Percentiles rank a stretch among this genome's conserved stretches.
Evolutionary conservation across 2,888 invertebrate genomes (phyloP).

Genomic region (Stenodera caucasica): DNA sequence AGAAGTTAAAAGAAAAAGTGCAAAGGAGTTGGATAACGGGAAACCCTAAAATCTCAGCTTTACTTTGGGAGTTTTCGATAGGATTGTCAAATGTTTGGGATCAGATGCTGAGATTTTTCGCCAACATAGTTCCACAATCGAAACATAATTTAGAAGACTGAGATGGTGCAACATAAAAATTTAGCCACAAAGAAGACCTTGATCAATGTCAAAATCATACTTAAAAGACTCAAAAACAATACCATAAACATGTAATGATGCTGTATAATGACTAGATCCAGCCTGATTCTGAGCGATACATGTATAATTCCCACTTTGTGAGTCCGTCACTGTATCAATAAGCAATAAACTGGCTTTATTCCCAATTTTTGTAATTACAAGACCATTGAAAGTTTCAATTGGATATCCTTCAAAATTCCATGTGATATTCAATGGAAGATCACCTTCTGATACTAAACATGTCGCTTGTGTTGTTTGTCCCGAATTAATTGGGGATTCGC

Average conservation of each 20-base stretch:
- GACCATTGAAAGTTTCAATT: conserved; percentile 48
- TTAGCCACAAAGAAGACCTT: conserved; percentile 21
- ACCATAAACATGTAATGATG: conserved; percentile 54
- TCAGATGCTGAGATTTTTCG: conserved; percentile 40
- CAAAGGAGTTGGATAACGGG: conserved; percentile 45
- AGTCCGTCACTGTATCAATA: conserved; percentile 51
- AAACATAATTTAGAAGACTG: conserved; percentile 49
- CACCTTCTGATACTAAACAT: conserved; percentile 66
- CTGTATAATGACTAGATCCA: conserved; percentile 50
- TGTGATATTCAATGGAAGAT: conserved; percentile 59
- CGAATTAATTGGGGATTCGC: conserved; percentile 72
- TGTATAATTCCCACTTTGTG: conserved; percentile 54
- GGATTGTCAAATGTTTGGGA: conserved; percentile 31
- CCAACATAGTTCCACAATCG: conserved; percentile 41
- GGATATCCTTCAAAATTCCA: conserved; percentile 60
- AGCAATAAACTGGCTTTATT: conserved; percentile 55
- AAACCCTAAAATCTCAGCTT: conserved; percentile 48
- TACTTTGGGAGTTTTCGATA: conserved; percentile 14
- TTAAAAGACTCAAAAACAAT: conserved; percentile 38
- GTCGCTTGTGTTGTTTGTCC: conserved; percentile 79
- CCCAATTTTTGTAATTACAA: conserved; percentile 54
- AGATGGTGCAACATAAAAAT: conserved; percentile 23
- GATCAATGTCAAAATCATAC: conserved; percentile 10
- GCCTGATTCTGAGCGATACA: conserved; percentile 53
- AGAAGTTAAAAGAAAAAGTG: conserved; percentile 47